Percentiles rank a stretch among this genome's conserved stretches.
These are phyloP conservation scores for Toxotes chatareus DNA, from an alignment of 2,113 vertebrate species.

Conservation along the genomic window DNA sequence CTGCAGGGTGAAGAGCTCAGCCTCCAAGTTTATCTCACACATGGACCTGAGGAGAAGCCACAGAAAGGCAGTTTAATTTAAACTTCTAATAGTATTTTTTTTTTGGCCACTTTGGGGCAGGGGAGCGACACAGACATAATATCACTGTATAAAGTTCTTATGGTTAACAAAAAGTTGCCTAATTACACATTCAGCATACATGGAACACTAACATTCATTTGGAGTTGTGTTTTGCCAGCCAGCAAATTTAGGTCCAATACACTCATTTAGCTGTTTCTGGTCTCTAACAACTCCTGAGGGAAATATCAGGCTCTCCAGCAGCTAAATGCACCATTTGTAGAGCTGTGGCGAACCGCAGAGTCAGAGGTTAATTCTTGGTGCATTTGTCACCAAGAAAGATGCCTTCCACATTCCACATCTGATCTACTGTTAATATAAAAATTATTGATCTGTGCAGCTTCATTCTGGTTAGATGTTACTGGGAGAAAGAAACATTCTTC, in stretches of 20 bases:
- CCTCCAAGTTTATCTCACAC: slow-evolving; percentile 94
- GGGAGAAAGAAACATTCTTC: background rate
- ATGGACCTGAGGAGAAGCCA: slow-evolving; percentile 85
- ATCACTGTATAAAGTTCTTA: background rate
- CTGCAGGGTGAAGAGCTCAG: slow-evolving; percentile 94
- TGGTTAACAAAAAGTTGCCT: too few relatives aligned
- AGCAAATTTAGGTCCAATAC: too few relatives aligned
- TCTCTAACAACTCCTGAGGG: background rate
- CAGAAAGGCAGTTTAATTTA: background rate
- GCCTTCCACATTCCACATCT: background rate
- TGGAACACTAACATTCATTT: background rate
- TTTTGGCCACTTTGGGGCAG: background rate
- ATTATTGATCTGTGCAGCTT: background rate
- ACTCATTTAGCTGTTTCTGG: background rate
- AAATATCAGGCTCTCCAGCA: background rate
- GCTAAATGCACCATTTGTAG: background rate
- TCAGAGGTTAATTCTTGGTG: background rate
- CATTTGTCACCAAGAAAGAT: background rate
- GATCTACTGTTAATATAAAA: background rate
- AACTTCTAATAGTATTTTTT: background rate
- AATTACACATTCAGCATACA: too few relatives aligned
- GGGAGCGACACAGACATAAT: background rate
- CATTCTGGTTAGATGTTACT: background rate
- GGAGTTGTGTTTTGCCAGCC: background rate
- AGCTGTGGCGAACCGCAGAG: background rate